Evolutionary conservation across 2,888 invertebrate species (phyloP), one percentile per base, ranked within the genome.

Genomic region (Dorcus parallelipipedus): DNA sequence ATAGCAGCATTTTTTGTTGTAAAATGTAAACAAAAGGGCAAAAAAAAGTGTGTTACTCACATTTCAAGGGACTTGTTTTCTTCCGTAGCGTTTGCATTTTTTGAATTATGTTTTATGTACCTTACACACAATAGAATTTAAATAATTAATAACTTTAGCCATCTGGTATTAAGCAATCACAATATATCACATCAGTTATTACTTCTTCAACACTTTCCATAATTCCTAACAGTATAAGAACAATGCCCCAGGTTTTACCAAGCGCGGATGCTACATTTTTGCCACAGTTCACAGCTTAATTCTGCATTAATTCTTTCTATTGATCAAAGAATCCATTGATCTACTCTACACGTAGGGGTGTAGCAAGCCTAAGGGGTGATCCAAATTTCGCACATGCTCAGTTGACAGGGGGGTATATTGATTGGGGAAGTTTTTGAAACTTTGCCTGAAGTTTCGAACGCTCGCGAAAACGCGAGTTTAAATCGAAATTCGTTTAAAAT

Each of bases 61-160:
- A 93, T 87, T 94, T 93, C 82, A 91, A 89, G 78, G 93, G 93
- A 83, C 93, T 93, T 78, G 92, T 93, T 86, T 91, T 92, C 85
- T 93, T 93, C 79, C 94, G 85, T 80, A 94, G 84, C 76, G 93
- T 93, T 88, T 94, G 93, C 93, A 94, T 93, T 64, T 67, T 74
- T 41, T 23, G 9, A 40, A 39, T 26, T 45, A 38, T 39, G 45
- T 39, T 33, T 39, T 17, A 33, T 33, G n/a, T 20, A 47, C 39
- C 14, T 38, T 45, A 9, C 5, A n/a, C 14, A 14, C 47, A 47
- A 38, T 54, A 54, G 54, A 54, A 45, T 33, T 42, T 42, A 42
- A 52, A 43, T 5, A 33, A 33, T 17, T 45, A 45, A 45, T 45
- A 45, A 45, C 45, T 45, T 68, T 65, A 68, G 66, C 71, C 69